Base-by-base conservation (phyloP, 2,888 invertebrate species). In the Mimumesa dahlbomi region DNA sequence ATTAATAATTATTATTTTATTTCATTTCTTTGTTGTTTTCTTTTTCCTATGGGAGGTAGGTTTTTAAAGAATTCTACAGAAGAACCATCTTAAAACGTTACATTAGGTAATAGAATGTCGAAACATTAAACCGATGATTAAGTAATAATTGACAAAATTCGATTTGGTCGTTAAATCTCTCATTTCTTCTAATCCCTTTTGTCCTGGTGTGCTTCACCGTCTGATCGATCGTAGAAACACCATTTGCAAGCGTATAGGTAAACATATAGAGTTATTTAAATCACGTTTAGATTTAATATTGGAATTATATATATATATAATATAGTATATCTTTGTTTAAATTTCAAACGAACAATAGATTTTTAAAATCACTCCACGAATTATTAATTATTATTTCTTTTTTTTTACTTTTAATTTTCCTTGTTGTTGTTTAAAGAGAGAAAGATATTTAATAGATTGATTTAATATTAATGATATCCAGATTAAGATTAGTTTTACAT, bases 111-210 rank as follows among this genome's bases (percentile, higher is more conserved):
- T 83, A 69, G 82, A 82, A 83, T 75, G 81, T 79, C 80, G 63
- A 84, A 83, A 83, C 76, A 81, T 84, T 65, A 84, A 85, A 52
- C 62, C 49, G 66, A 74, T 45, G 77, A 84, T 81, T 78, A 75
- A 75, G 71, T 82, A 80, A 72, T 88, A 87, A 88, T 88, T 87
- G 87, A 87, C 88, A 82, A 48, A 56, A 76, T 81, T 81, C 81
- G 76, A 76, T 72, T 81, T 76, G 78, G 78, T 81, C 81, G 68
- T 63, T 64, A 46, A 72, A 46, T 25, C 36, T 48, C 57, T 19
- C 48, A 38, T 54, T 45, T 19, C 16, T 16, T 53, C 29, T 38
- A 29, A 40, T 62, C 43, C 25, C 46, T 57, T 38, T 50, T 21
- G 3, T 21, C 38, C 16, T 13, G 6, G 7, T 19, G 7, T 36